Evolutionary conservation across 2,888 invertebrate genomes (phyloP), one percentile per base, ranked within the genome.

Genomic region (Amblyteles armatorius): DNA sequence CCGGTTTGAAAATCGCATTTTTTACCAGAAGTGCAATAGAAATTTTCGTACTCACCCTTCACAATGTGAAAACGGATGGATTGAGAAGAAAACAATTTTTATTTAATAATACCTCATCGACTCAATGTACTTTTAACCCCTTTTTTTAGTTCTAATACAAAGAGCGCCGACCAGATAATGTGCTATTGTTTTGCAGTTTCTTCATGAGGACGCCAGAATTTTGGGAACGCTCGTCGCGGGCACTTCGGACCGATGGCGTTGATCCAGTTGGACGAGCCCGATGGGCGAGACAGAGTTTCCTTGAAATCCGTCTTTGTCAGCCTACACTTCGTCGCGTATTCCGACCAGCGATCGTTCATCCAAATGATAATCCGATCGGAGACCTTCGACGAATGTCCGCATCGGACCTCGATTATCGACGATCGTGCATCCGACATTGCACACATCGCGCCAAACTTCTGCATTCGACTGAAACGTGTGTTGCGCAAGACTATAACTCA

Each of bases 141-240:
- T 9, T 33, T 16, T 57, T 40, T 13, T 69, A 29, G 57, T 13
- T 50, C 19, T 3, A 13, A 40, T 68, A 6, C 29, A 16, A 16
- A 55, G 77, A 48, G 3, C 36, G 16, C 48, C 6, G 13, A 44
- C 50, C 19, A 48, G 48, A 69, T 19, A 11, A 81, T 69, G 60
- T 60, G 29, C 68, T 19, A 74, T 81, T 81, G 74, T 74, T 74
- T 73, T 73, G 81, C 74, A 81, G 81, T 68, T 48, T 81, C 74
- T 68, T 74, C 22, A 60, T 29, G 68, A 57, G 26, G 68, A 74
- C 50, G 68, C 60, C 36, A 60, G 60, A 11, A 50, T n/a, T 7
- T 55, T 60, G 63, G 50, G 63, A 73, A 65, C 26, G 44, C 63
- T 81, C 81, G 81, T 69, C 74, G 81, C 57, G 44, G 26, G 68